Percentiles rank a stretch among this genome's conserved stretches.
phyloP scores from a whole-genome alignment of 1,140 invertebrate species.

The Trichomalopsis sarcophagae region DNA sequence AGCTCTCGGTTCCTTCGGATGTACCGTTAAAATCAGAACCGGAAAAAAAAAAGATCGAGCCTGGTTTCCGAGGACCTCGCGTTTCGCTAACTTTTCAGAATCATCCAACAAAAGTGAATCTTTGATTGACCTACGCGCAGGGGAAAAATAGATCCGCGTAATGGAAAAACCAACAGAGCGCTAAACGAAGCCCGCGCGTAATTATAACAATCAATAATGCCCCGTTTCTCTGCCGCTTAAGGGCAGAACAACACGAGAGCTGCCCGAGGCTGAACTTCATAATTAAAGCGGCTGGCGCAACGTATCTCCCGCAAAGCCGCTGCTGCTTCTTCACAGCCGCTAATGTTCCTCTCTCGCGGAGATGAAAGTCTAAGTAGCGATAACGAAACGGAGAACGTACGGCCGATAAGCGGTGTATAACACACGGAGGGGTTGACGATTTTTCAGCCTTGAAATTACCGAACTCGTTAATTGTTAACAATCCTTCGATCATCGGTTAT shows the following conservation, averaged over 20 bases:
- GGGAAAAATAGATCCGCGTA: neutral
- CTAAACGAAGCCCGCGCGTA: neutral
- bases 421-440: neutral
- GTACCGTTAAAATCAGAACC: conserved; percentile 19
- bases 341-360: neutral
- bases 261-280: neutral
- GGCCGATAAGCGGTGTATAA: neutral
- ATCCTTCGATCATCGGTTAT: too few relatives aligned
- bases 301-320: neutral
- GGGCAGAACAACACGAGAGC: neutral
- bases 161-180: neutral
- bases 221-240: neutral
- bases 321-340: neutral
- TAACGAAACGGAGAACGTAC: conserved; percentile 8
- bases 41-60: neutral
- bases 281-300: neutral
- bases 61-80: too few relatives aligned
- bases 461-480: neutral
- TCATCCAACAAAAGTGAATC: neutral
- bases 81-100: too few relatives aligned
- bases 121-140: too few relatives aligned
- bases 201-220: conserved; percentile 14
- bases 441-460: neutral
- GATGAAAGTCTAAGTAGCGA: conserved; percentile 32
- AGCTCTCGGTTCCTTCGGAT: neutral